phyloP scores from a whole-genome alignment of 2,113 vertebrate genomes.

The human region GRCh38 chr11:44781001-44781500 shows the following conservation, averaged over 20 bases:
- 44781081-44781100: neutral
- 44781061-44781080: neutral
- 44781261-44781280: neutral
- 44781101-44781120: neutral
- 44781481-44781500: no score
- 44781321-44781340: neutral
- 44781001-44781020: neutral
- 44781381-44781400: neutral
- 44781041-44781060: neutral
- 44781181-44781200: no score
- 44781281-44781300: no score
- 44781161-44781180: rapidly evolving
- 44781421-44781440: no score
- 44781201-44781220: rapidly evolving
- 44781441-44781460: neutral
- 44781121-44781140: neutral
- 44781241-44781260: neutral
- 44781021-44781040: neutral
- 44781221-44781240: neutral
- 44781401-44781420: neutral
- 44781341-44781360: neutral
- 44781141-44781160: rapidly evolving
- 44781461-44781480: neutral
- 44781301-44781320: neutral
- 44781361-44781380: neutral